Base-by-base conservation (phyloP, 2,797 vertebrate genomes). In the Notamacropus eugenii region DNA sequence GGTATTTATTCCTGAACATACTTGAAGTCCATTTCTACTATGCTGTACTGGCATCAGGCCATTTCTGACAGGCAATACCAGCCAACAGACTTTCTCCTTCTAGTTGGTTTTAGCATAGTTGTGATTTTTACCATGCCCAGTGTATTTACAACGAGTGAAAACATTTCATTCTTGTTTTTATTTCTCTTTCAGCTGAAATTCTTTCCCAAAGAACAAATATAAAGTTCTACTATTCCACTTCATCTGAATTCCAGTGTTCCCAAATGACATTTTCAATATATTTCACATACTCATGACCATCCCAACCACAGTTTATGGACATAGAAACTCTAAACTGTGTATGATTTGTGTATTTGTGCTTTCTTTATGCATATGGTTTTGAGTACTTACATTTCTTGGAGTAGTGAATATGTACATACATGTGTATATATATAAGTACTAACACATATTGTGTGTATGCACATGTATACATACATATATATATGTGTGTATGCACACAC, bases 1-100 rank as follows among this genome's bases (percentile, higher is more conserved):
- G 40, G 0, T 22, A 34, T 16, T 4, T 8, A 13, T 22, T 55
- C 0, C 1, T 2, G 90, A 54, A 0, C 0, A 92, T 0, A 4
- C 24, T 58, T 90, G 46, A 95, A 46, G 29, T 34, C 9, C 11
- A 0, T 29, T 90, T 90, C 3, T 4, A 3, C 54, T 27, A 95
- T 54, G 27, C 10, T 92, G 34, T 91, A 34, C 93, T 92, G 2
- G 92, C 40, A 50, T 0, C 2, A 50, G 54, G 0, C 93, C 8
- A 28, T 19, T 91, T 55, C 1, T 0, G 2, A 34, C 54, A 31
- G 92, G 67, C 0, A 46, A 14, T 52, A 58, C 27, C 94, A 92
- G 28, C 19, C 6, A 46, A 92, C 56, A 93, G 29, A 2, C 46
- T 91, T 95, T 92, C 4, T 24, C 0, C 28, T 0, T 0, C 10